Evolutionary conservation across 2,797 vertebrate species (phyloP).

Genomic region (Pogonophryne albipinna): DNA sequence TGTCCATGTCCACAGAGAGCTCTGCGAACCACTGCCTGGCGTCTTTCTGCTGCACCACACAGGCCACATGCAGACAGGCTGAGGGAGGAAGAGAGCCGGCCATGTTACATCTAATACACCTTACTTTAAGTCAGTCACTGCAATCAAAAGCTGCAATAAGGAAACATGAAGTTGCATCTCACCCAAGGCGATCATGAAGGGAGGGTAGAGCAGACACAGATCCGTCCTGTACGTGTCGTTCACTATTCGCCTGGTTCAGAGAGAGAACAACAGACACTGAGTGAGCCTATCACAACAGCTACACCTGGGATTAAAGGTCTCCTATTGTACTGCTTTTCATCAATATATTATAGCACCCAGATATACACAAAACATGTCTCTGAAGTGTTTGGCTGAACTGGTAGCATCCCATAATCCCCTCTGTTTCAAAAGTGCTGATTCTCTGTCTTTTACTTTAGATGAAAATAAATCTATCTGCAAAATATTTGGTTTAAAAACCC

Average conservation of each 20-base stretch:
- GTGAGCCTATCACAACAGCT: not conserved
- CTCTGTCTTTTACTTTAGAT: too few species aligned
- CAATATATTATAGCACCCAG: too few species aligned
- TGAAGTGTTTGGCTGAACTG: too few species aligned
- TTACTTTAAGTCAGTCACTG: conserved; percentile 25
- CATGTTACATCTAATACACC: conserved; percentile 23
- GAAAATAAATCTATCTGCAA: too few species aligned
- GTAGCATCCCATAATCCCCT: too few species aligned
- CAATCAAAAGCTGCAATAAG: conserved; percentile 25
- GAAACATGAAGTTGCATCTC: conserved; percentile 62
- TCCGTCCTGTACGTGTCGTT: conserved; percentile 99
- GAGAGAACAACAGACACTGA: conserved; percentile 18
- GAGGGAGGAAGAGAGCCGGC: conserved; percentile 31
- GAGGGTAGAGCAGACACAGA: conserved; percentile 98
- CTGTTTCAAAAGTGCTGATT: too few species aligned
- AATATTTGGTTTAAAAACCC: too few species aligned
- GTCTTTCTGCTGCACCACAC: conserved; percentile 99
- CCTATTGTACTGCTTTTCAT: too few species aligned
- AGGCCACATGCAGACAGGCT: conserved; percentile 98
- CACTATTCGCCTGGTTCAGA: conserved; percentile 93
- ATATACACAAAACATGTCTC: too few species aligned
- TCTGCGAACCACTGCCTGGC: conserved; percentile 99
- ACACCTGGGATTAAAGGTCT: not conserved
- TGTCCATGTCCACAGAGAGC: conserved; percentile 99
- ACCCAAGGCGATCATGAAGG: conserved; percentile 99